Conservation (phyloP, 64 coral and sea anemone genomes). For the Exaiptasia diaphana region DNA sequence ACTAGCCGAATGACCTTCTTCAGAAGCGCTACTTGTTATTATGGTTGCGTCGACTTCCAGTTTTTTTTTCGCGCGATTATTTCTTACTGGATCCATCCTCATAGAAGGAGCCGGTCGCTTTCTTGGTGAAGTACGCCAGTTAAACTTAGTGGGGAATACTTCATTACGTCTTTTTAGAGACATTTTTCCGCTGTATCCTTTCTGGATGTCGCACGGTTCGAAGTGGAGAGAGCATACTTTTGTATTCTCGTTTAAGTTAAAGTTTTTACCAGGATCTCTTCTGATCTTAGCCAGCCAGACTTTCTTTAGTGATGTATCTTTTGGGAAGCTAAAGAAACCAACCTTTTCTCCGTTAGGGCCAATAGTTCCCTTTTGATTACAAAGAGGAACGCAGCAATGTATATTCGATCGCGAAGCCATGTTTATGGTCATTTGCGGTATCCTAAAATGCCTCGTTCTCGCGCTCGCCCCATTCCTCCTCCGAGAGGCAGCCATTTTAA, state of each 20-base stretch:
- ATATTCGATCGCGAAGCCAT: slow-evolving; percentile 11
- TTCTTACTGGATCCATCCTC: background rate
- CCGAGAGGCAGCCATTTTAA: too few relatives aligned
- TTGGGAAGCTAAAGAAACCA: slow-evolving; percentile 9
- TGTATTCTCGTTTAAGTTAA: background rate
- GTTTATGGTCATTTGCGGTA: too few relatives aligned
- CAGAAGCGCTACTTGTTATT: too few relatives aligned
- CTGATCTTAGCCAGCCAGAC: background rate
- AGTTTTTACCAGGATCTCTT: slow-evolving; percentile 17
- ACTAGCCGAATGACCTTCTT: too few relatives aligned
- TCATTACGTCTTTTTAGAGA: background rate
- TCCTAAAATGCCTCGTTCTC: too few relatives aligned
- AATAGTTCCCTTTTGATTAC: slow-evolving; percentile 5
- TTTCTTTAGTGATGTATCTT: background rate
- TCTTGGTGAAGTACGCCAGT: slow-evolving; percentile 8
- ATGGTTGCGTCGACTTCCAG: too few relatives aligned
- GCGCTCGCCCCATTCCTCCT: too few relatives aligned
- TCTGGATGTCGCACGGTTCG: background rate
- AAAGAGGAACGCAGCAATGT: slow-evolving; percentile 26
- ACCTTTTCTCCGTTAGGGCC: slow-evolving; percentile 39
- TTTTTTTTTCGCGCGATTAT: background rate
- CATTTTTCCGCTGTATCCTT: slow-evolving; percentile 6
- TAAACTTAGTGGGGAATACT: slow-evolving; percentile 18
- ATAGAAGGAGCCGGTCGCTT: background rate
- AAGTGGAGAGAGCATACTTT: slow-evolving; percentile 35